Evolutionary conservation across 2,888 invertebrate genomes (phyloP).

Genomic region (Synergus itoensis): DNA sequence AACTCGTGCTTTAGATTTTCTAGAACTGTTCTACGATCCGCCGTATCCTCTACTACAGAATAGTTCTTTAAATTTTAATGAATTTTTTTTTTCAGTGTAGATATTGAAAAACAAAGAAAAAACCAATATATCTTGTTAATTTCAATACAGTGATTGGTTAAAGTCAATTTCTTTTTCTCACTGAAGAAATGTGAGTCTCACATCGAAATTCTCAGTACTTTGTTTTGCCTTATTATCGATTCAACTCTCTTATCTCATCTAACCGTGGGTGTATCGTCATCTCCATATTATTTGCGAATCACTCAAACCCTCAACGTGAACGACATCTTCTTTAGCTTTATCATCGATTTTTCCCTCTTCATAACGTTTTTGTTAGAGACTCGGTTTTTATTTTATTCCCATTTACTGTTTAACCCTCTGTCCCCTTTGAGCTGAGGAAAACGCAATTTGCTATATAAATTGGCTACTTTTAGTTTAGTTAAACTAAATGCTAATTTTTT

Average conservation of each 20-base stretch:
- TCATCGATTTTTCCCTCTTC: slow-evolving; percentile 5
- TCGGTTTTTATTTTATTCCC: slow-evolving; percentile 3
- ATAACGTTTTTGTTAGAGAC: neutral
- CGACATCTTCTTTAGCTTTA: slow-evolving; percentile 7
- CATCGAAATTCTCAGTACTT: neutral
- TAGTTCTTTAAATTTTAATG: no score
- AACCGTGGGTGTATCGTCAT: neutral
- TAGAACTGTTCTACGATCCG: no score
- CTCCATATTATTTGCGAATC: neutral
- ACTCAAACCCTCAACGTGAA: neutral
- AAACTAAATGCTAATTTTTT: neutral
- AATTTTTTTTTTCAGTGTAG: no score
- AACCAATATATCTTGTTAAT: no score
- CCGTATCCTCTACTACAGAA: no score
- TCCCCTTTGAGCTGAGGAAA: neutral
- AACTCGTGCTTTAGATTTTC: no score
- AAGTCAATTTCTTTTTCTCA: neutral
- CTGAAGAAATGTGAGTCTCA: neutral
- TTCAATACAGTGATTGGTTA: no score
- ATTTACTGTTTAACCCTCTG: neutral
- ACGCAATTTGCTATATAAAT: neutral
- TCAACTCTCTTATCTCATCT: slow-evolving; percentile 10
- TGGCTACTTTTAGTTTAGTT: no score
- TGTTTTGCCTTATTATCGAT: neutral
- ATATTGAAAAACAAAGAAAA: no score